Base-by-base conservation (phyloP, 2,888 invertebrate genomes). In the Nemurella pictetii region DNA sequence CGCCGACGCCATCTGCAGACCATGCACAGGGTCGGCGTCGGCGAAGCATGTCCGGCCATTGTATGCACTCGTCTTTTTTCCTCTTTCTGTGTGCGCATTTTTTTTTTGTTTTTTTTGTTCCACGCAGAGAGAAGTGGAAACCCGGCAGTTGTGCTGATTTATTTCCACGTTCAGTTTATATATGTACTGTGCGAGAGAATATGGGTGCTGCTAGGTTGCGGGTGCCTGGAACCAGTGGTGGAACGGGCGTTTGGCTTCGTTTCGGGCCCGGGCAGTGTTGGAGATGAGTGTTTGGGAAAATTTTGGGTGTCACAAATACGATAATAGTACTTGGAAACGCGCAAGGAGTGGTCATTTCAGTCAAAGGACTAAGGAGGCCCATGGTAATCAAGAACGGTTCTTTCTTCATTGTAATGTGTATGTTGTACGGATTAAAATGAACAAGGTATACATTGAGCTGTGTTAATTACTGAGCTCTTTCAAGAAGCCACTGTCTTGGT, bases 111-210 rank as follows among this genome's bases (percentile, higher is more conserved):
- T 9, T 35, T 35, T 72, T 4, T 30, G 29, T 29, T 5, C 3
- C 55, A 55, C 55, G 30, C 29, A 78, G 29, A 78, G 78, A 82
- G 26, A 72, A 82, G 82, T 82, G 82, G 55, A 82, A 26, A 27
- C 82, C 82, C 82, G 82, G 82, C 82, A 82, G 55, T 82, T 82
- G 82, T 72, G 30, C 55, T 82, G 82, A 82, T 82, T 82, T 82
- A 82, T 82, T 4, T 72, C 55, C 55, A 55, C 82, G 28, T 72
- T 82, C 82, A 82, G 27, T 82, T 27, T 36, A 80, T 80, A 80
- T 80, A 80, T 20, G 28, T 29, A 35, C 26, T 35, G 28, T 77
- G 36, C 7, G 35, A 80, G 80, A 80, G 80, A 80, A 35, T 72
- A 82, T 82, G 28, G 82, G 55, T 55, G 55, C 55, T 20, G 12